A percentile compares a stretch with the other conserved stretches of the same genome.
Evolutionary conservation across 2,888 invertebrate species (phyloP).

Genomic region (Prenolepis imparis): DNA sequence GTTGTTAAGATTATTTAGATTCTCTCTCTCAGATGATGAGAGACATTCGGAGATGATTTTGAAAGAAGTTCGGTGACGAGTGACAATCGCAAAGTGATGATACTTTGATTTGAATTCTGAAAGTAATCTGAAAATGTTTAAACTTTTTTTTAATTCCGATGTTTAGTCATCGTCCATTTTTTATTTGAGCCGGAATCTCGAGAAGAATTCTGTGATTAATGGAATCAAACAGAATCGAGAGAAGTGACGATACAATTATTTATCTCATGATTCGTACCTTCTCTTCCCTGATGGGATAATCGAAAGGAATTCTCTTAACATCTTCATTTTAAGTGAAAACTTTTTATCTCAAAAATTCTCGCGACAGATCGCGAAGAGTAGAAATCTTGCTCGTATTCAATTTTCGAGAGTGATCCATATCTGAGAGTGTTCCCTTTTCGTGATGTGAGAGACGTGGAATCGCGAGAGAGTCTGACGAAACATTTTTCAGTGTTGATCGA

Average conservation of each 20-base stretch:
- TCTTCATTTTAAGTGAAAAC: not conserved
- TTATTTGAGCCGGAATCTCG: not conserved
- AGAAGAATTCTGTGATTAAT: not conserved
- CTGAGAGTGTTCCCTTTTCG: not conserved
- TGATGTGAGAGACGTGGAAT: not conserved
- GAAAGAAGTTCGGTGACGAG: not conserved
- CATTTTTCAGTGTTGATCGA: not conserved
- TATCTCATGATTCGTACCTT: not conserved
- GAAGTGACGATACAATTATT: not conserved
- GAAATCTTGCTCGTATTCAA: not conserved
- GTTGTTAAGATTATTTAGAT: not conserved
- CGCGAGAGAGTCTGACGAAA: not conserved
- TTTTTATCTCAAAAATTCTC: not conserved
- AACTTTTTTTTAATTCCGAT: not conserved
- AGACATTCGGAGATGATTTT: not conserved
- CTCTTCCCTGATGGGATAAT: not conserved
- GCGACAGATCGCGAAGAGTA: not conserved
- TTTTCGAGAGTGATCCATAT: not conserved
- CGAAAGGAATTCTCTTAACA: too few relatives aligned
- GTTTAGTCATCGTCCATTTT: not conserved
- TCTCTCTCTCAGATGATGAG: not conserved
- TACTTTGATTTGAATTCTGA: constrained; percentile 3
- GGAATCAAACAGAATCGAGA: not conserved
- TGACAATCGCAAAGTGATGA: not conserved
- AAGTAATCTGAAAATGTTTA: not conserved